phyloP scores from a whole-genome alignment of 2,888 invertebrate species.

The Tetranychus piercei region DNA sequence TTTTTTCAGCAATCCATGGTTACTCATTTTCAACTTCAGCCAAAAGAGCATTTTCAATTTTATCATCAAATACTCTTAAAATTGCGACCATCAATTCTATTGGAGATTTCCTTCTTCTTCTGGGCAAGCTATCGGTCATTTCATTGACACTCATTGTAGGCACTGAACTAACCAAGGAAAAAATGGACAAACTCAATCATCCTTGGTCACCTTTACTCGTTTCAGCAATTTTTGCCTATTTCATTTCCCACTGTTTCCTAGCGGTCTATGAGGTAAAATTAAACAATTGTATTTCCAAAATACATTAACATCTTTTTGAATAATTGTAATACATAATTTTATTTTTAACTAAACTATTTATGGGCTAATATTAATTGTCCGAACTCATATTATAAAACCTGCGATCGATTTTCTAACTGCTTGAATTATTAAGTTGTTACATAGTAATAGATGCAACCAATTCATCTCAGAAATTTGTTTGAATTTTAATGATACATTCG shows the following conservation, averaged over 20 bases:
- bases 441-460: too few relatives aligned
- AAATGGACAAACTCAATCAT: slow-evolving; percentile 54
- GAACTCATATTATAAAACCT: too few relatives aligned
- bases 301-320: not conserved
- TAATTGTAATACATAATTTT: too few relatives aligned
- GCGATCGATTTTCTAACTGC: too few relatives aligned
- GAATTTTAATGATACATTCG: too few relatives aligned
- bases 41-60: slow-evolving; percentile 32
- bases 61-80: slow-evolving; percentile 62
- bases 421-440: too few relatives aligned
- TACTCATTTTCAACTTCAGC: slow-evolving; percentile 24
- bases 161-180: slow-evolving; percentile 49
- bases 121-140: slow-evolving; percentile 60
- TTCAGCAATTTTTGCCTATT: slow-evolving; percentile 59
- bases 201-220: slow-evolving; percentile 68
- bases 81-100: slow-evolving; percentile 78
- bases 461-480: too few relatives aligned
- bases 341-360: too few relatives aligned
- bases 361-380: too few relatives aligned
- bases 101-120: slow-evolving; percentile 75
- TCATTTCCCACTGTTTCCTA: slow-evolving; percentile 77
- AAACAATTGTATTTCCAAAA: slow-evolving; percentile 26
- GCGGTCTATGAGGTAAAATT: slow-evolving; percentile 73
- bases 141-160: slow-evolving; percentile 61
- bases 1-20: slow-evolving; percentile 24